Evolutionary conservation across 2,888 invertebrate genomes (phyloP).

Genomic region (Sturmia bella): DNA sequence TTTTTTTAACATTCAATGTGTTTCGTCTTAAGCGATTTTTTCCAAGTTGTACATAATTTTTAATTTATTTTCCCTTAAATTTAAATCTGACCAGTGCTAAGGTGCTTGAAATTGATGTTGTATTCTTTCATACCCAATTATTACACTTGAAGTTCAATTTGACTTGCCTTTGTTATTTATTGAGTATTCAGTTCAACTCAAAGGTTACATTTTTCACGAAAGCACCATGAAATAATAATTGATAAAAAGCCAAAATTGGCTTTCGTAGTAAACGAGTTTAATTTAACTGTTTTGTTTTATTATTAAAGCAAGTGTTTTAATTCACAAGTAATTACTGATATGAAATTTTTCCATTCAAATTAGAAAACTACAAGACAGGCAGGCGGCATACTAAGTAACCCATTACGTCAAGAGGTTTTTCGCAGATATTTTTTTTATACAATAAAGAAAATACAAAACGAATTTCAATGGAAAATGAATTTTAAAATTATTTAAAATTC

Average conservation of each 20-base stretch:
- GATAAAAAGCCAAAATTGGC: conserved; percentile 17
- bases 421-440: no score
- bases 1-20: background rate
- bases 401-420: no score
- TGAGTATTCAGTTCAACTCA: conserved; percentile 55
- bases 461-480: no score
- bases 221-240: background rate
- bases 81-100: conserved; percentile 34
- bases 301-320: conserved; percentile 19
- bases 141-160: conserved; percentile 57
- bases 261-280: conserved; percentile 15
- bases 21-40: background rate
- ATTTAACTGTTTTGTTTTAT: background rate
- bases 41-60: background rate
- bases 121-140: conserved; percentile 48
- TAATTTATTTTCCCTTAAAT: conserved; percentile 4
- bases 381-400: no score
- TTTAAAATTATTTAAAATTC: no score
- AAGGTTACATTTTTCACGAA: conserved; percentile 1
- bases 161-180: conserved; percentile 39
- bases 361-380: background rate
- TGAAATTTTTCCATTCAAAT: background rate
- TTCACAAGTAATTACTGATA: conserved; percentile 39
- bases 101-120: conserved; percentile 33
- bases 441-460: no score